Evolutionary conservation across 2,888 invertebrate genomes (phyloP).

Genomic region (Hirtodrosophila cameraria): DNA sequence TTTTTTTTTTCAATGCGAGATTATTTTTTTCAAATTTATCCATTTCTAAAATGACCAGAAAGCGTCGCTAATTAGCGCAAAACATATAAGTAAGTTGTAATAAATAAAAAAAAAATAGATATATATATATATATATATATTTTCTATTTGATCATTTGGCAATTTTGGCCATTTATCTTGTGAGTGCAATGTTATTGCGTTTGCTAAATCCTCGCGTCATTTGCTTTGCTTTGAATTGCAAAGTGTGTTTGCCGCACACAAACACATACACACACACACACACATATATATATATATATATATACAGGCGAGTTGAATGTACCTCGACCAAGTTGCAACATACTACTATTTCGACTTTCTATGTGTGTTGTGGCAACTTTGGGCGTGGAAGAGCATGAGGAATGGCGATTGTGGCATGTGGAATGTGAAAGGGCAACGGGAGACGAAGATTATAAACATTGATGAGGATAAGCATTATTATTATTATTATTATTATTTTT

Average conservation of each 20-base stretch:
- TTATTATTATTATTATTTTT: not conserved
- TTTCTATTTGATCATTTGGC: constrained; percentile 22
- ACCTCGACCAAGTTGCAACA: no score
- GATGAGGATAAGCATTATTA: not conserved
- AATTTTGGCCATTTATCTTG: constrained; percentile 30
- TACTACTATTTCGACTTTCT: constrained; percentile 9
- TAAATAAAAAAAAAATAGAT: constrained; percentile 10
- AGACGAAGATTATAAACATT: not conserved
- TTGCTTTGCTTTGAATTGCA: constrained; percentile 9
- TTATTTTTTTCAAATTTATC: constrained; percentile 17
- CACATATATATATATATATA: no score
- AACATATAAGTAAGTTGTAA: constrained; percentile 3
- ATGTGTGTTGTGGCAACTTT: not conserved
- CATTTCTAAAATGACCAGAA: constrained; percentile 30
- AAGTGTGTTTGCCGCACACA: constrained; percentile 2
- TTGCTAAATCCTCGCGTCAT: constrained; percentile 24
- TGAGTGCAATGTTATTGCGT: not conserved
- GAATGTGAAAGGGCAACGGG: constrained; percentile 15
- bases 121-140: not conserved
- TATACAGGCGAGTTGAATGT: no score
- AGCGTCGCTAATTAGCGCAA: constrained; percentile 52
- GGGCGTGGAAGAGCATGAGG: not conserved
- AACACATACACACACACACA: no score
- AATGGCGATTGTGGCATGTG: no score
- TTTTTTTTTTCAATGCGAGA: constrained; percentile 8